Base-by-base conservation (phyloP, 1,140 invertebrate species). In the Drosophila nasuta region DNA sequence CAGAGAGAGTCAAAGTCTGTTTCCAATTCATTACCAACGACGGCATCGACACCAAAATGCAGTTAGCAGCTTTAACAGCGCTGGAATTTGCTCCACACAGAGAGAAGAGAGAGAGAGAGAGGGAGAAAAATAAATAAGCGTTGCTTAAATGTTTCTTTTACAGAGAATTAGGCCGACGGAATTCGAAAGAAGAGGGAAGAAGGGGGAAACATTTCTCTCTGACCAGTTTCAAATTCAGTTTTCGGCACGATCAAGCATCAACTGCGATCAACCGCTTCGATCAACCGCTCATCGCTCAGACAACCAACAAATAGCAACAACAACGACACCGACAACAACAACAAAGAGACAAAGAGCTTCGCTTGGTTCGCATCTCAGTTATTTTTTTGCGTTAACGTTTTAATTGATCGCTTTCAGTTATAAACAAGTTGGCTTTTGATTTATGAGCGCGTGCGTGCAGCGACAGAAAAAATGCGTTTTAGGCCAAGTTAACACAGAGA, bases 391-490 rank as follows among this genome's bases (percentile, higher is more conserved):
- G 85, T 88, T 87, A 89, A 89, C 83, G 81, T 89, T 89, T 87
- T 87, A 87, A 87, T 87, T 87, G 83, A 89, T 89, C 85, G 85
- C 83, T 87, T 87, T 87, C 83, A 87, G 83, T 87, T 89, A 89
- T 87, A 88, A 88, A 80, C 83, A 89, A 87, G 85, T 87, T 87
- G 85, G 77, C 73, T 87, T 89, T 87, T 87, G 83, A 85, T 85
- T 85, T 85, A 85, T 85, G 81, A 86, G 81, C 78, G 82, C 82
- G 83, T 86, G 81, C 81, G 81, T 89, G 82, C 81, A 83, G 81
- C 81, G 81, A 83, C 81, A 85, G 67, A 72, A 83, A 72, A 85
- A 85, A 83, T 83, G 81, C 81, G 81, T 83, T 83, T 83, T 83
- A 85, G 81, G 81, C 79, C 73, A 75, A 71, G 67, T 75, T 74